These are phyloP conservation scores for Macrosteles quadrilineatus DNA, from an alignment of 1,140 invertebrate genomes.

Conservation along the genomic window DNA sequence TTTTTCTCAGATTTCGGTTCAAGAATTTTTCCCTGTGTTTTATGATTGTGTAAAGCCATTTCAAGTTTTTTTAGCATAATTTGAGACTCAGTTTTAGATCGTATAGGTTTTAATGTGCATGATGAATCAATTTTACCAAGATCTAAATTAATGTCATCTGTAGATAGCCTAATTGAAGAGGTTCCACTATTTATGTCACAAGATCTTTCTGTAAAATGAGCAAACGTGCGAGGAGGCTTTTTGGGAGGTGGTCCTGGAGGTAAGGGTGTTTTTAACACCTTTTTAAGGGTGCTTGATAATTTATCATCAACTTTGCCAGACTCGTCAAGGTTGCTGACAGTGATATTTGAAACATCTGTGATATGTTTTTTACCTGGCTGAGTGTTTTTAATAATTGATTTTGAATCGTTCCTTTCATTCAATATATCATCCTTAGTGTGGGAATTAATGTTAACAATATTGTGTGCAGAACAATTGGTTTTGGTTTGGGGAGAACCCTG, in stretches of 20 bases:
- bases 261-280: slow-evolving; percentile 61
- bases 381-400: too few relatives aligned
- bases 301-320: background rate
- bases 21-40: background rate
- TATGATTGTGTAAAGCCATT: slow-evolving; percentile 25
- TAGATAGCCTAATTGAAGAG: background rate
- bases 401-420: too few relatives aligned
- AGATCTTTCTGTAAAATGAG: slow-evolving; percentile 47
- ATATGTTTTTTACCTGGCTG: too few relatives aligned
- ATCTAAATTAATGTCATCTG: slow-evolving; percentile 22
- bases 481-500: too few relatives aligned
- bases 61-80: slow-evolving; percentile 43
- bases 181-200: background rate
- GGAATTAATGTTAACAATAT: too few relatives aligned
- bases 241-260: slow-evolving; percentile 66
- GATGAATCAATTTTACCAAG: background rate
- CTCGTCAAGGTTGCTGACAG: too few relatives aligned
- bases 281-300: slow-evolving; percentile 57
- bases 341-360: too few relatives aligned
- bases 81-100: slow-evolving; percentile 43
- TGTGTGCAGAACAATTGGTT: too few relatives aligned
- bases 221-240: slow-evolving; percentile 70
- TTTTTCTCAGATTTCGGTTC: slow-evolving; percentile 26
- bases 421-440: too few relatives aligned
- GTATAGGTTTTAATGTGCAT: slow-evolving; percentile 8